Base-by-base conservation (phyloP, 2,113 vertebrate genomes). In the Apeltes quadracus region DNA sequence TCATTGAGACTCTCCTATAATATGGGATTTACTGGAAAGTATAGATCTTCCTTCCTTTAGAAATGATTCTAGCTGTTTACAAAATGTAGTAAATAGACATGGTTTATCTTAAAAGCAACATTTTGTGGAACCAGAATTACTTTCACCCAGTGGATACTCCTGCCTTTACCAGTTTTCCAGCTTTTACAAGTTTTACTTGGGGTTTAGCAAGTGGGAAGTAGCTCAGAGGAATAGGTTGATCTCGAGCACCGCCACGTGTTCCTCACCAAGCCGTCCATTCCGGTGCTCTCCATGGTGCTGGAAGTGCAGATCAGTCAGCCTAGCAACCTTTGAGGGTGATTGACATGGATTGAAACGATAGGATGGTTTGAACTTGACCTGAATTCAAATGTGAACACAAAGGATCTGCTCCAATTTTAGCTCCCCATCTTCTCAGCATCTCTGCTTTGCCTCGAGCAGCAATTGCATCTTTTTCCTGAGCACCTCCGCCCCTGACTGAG, bases 261-360 rank as follows among this genome's bases (percentile, higher is more conserved):
- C 18, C 61, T 81, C 58, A 53, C 7, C 44, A 61, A 69, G 66
- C 32, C 41, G 18, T 13, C 48, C 36, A 34, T 61, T 44, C n/a
- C 12, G 72, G 76, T 14, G 72, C 90, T 93, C 76, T 92, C 89
- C 87, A 1, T 87, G 90, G 90, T 91, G 54, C 90, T 92, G 87
- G 92, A 92, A 87, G 76, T 81, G 81, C 74, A 80, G 77, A 77
- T 82, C 81, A 79, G 76, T 74, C 69, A 76, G 58, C 75, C 74
- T 51, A 13, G 55, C 69, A 74, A 64, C 55, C 73, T 62, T 44
- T 32, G 70, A 83, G 78, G 72, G 27, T 78, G 84, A 88, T 50
- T 87, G 81, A 89, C 85, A 80, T 65, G 56, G 77, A 86, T 85
- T 75, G 57, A 36, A 83, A 83, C 39, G 48, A 53, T 58, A 61